phyloP scores from a whole-genome alignment of 2,888 invertebrate species.

The Leucophora obtusa region DNA sequence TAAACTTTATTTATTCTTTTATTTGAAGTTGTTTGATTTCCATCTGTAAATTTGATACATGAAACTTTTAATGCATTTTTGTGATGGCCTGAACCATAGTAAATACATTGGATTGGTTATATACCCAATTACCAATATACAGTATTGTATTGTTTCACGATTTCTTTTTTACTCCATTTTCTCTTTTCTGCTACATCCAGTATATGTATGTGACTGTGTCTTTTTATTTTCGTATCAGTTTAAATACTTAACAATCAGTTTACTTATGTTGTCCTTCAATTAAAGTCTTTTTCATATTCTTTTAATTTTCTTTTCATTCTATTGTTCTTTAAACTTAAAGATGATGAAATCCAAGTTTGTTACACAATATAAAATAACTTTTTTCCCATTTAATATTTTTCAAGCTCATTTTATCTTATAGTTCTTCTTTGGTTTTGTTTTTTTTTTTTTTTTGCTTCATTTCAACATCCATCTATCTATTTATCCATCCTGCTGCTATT shows the following conservation, averaged over 20 bases:
- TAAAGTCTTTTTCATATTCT: constrained; percentile 22
- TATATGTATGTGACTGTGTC: neutral
- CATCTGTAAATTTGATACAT: no score
- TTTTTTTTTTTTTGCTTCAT: neutral
- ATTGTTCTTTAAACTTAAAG: constrained; percentile 14
- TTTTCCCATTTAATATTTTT: neutral
- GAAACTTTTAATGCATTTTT: no score
- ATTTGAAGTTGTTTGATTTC: no score
- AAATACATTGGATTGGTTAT: no score
- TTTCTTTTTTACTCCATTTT: neutral
- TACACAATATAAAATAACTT: constrained; percentile 12
- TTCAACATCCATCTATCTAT: neutral
- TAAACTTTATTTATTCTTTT: no score
- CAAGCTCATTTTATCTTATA: neutral
- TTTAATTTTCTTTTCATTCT: neutral
- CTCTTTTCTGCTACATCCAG: neutral
- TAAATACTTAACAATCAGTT: constrained; percentile 54
- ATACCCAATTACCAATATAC: neutral
- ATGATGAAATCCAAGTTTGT: neutral
- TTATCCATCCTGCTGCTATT: neutral
- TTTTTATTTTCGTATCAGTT: constrained; percentile 30
- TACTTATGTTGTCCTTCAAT: constrained; percentile 53
- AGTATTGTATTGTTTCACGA: neutral
- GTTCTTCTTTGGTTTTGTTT: neutral
- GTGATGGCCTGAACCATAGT: no score